Conservation (phyloP, 2,888 invertebrate species). For the Hypolimnas misippus region DNA sequence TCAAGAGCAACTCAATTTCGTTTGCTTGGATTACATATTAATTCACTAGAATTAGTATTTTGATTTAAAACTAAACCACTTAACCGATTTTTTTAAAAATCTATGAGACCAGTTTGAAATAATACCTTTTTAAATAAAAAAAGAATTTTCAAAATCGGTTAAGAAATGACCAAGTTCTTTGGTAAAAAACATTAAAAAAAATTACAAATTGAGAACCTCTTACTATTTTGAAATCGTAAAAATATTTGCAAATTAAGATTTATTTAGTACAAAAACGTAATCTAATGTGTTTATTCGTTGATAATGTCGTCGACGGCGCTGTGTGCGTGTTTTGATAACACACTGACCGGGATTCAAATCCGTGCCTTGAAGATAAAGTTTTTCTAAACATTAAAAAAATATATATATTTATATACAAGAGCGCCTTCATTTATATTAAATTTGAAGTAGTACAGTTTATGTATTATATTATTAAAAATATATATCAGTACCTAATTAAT, state of each 20-base stretch:
- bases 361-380: slow-evolving; percentile 32
- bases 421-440: not conserved
- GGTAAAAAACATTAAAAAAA: not conserved
- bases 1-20: too few relatives aligned
- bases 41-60: too few relatives aligned
- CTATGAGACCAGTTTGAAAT: too few relatives aligned
- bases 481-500: not conserved
- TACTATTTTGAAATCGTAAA: not conserved
- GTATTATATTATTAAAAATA: not conserved
- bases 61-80: too few relatives aligned
- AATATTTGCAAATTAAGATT: slow-evolving; percentile 15
- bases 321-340: slow-evolving; percentile 33
- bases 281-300: slow-evolving; percentile 21
- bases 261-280: slow-evolving; percentile 12
- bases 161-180: too few relatives aligned
- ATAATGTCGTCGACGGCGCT: slow-evolving; percentile 13
- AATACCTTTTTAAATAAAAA: too few relatives aligned
- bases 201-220: too few relatives aligned
- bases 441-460: not conserved
- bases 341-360: slow-evolving; percentile 36
- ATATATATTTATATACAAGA: not conserved
- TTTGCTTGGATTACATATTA: too few relatives aligned
- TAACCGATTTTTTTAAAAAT: too few relatives aligned
- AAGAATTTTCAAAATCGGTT: too few relatives aligned
- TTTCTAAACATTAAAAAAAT: slow-evolving; percentile 23